Conservation (phyloP, 92 coral and sea anemone genomes). For the Heliopora coerulea region DNA sequence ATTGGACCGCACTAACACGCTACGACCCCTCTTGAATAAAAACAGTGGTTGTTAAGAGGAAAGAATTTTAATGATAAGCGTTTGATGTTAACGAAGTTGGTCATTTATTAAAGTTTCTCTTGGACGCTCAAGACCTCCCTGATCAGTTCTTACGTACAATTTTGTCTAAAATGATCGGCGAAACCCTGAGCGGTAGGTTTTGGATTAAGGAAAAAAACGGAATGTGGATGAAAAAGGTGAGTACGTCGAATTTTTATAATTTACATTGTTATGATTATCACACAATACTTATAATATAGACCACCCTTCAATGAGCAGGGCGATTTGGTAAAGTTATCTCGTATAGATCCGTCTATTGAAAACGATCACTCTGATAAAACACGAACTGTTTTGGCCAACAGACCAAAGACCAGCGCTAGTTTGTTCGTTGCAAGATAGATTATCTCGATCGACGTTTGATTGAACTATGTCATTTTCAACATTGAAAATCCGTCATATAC, state of each 20-base stretch:
- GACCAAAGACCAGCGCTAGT: no score
- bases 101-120: neutral
- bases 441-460: no score
- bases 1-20: neutral
- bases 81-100: no score
- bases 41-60: neutral
- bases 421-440: no score
- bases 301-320: neutral
- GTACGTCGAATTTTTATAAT: no score
- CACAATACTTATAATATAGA: neutral
- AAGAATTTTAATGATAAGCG: neutral
- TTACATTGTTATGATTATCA: no score
- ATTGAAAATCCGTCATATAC: no score
- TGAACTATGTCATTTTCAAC: no score
- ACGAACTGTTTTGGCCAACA: no score
- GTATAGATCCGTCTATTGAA: neutral
- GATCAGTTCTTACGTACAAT: no score
- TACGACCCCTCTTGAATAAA: neutral
- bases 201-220: constrained; percentile 28
- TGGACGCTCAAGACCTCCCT: no score
- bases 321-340: no score
- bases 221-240: constrained; percentile 13
- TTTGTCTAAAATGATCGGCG: constrained; percentile 15
- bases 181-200: constrained; percentile 3
- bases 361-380: neutral